Evolutionary conservation across 2,113 vertebrate species (phyloP).

Genomic region (Cyanoderma ruficeps): DNA sequence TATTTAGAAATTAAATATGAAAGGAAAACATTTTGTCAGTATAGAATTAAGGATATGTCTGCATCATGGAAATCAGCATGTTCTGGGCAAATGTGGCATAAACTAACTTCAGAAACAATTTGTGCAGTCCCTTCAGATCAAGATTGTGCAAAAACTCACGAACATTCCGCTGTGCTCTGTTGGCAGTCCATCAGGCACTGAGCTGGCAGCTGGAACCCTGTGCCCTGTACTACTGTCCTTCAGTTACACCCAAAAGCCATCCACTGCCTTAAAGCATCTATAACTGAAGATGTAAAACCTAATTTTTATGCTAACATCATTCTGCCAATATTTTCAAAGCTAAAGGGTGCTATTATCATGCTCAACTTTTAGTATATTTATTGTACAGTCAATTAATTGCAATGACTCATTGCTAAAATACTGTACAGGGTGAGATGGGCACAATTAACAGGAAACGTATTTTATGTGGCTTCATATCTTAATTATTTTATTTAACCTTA

Average conservation of each 20-base stretch:
- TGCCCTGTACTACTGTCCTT: neutral
- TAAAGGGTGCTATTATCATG: slow-evolving; percentile 24
- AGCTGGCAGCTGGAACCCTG: neutral
- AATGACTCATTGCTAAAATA: neutral
- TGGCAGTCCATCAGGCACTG: neutral
- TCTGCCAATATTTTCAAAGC: neutral
- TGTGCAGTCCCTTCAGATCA: neutral
- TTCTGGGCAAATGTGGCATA: neutral
- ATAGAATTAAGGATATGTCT: neutral
- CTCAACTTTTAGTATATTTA: slow-evolving; percentile 35
- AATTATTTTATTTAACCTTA: slow-evolving; percentile 15
- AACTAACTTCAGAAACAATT: neutral
- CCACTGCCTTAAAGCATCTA: neutral
- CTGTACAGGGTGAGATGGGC: neutral
- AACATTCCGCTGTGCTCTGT: neutral
- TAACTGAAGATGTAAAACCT: neutral
- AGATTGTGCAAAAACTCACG: neutral
- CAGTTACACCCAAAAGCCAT: neutral
- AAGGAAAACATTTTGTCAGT: neutral
- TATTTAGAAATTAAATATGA: neutral
- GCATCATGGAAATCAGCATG: neutral
- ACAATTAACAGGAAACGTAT: slow-evolving; percentile 17
- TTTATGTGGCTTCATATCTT: neutral
- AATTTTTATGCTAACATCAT: neutral
- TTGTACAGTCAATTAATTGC: slow-evolving; percentile 49